phyloP scores from a whole-genome alignment of 1,140 invertebrate genomes.

The Calephelis virginiensis region DNA sequence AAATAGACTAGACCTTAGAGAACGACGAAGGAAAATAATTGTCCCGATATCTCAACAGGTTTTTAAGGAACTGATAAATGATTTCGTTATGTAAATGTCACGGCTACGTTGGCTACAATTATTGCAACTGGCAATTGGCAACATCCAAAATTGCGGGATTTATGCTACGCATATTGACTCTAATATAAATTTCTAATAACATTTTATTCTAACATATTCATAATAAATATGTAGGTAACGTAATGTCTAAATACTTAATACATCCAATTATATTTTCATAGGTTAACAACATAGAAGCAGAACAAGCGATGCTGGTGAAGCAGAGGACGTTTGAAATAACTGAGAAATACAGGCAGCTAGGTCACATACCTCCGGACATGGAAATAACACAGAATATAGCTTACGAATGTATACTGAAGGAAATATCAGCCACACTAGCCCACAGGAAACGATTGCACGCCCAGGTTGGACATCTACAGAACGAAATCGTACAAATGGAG shows the following conservation, averaged over 20 bases:
- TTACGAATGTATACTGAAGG: slow-evolving; percentile 89
- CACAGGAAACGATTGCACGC: slow-evolving; percentile 89
- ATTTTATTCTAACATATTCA: too few relatives aligned
- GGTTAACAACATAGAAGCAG: slow-evolving; percentile 82
- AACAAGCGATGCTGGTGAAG: slow-evolving; percentile 84
- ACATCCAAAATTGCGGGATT: too few relatives aligned
- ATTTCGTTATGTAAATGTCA: too few relatives aligned
- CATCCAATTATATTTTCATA: slow-evolving; percentile 35
- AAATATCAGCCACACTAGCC: slow-evolving; percentile 89
- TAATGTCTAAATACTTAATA: not conserved
- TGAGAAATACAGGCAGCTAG: slow-evolving; percentile 81
- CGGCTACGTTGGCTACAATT: too few relatives aligned
- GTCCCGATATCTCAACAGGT: too few relatives aligned
- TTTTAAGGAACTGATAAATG: too few relatives aligned
- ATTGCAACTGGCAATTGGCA: too few relatives aligned
- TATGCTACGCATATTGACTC: too few relatives aligned
- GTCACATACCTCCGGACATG: slow-evolving; percentile 71
- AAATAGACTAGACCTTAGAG: too few relatives aligned
- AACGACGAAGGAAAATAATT: too few relatives aligned
- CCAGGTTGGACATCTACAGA: slow-evolving; percentile 87
- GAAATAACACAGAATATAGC: slow-evolving; percentile 83
- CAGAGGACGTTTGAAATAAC: slow-evolving; percentile 84
- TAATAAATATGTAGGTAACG: too few relatives aligned
- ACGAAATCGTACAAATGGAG: slow-evolving; percentile 86
- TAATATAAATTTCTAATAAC: too few relatives aligned